A percentile compares a stretch with the other conserved stretches of the same genome.
These are phyloP conservation scores for Patella pellucida DNA, from an alignment of 2,888 invertebrate genomes.

Conservation along the genomic window DNA sequence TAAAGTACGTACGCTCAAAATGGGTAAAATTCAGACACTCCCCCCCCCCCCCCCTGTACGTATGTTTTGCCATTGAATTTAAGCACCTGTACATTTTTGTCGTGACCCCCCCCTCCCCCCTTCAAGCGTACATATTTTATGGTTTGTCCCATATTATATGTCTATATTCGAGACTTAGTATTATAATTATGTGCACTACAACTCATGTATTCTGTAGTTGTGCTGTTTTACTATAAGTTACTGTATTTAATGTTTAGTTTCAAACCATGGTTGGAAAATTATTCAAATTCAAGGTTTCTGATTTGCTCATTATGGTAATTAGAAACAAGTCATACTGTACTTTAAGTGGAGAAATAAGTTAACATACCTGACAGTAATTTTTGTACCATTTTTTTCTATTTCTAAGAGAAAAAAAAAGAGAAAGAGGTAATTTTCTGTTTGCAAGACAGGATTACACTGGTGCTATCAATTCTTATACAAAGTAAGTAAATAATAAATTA, in stretches of 20 bases:
- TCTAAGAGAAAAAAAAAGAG: slow-evolving; percentile 81
- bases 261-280: neutral
- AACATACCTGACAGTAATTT: neutral
- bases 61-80: no score
- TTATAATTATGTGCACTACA: neutral
- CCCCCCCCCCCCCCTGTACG: no score
- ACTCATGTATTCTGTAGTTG: no score
- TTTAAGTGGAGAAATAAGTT: neutral
- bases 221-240: no score
- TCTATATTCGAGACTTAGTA: no score
- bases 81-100: no score
- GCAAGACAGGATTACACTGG: slow-evolving; percentile 83
- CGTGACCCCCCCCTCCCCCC: no score
- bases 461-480: slow-evolving; percentile 87
- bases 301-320: neutral
- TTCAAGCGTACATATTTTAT: no score
- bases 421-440: slow-evolving; percentile 93
- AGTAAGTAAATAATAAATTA: slow-evolving; percentile 43
- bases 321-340: neutral
- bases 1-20: no score
- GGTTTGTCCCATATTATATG: no score
- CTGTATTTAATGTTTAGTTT: no score
- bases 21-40: no score
- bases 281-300: neutral
- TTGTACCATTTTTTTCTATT: slow-evolving; percentile 25